Base-by-base conservation (phyloP, 2,797 vertebrate species). In the Trachops cirrhosus region DNA sequence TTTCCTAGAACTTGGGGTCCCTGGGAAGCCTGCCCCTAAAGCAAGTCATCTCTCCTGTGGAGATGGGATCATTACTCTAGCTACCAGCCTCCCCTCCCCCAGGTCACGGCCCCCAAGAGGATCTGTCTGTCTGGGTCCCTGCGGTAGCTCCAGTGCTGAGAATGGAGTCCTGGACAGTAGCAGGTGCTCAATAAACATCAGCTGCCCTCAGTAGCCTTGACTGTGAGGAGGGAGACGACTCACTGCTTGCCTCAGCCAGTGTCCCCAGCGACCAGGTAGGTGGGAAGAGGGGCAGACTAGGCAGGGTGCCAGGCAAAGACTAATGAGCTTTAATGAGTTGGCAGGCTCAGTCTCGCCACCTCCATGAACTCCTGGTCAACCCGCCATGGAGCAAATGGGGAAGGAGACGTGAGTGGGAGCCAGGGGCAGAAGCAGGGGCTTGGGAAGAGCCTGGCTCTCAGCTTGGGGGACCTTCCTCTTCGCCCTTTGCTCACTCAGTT, bases 351-450 rank as follows among this genome's bases (percentile, higher is more conserved):
- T 75, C 79, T 79, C 75, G 5, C 67, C 62, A 71, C 37, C 75
- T 64, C 57, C 15, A 62, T 77, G 67, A 97, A 93, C 79, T 71
- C 39, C 34, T 21, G 87, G 92, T 44, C 90, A 92, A 46, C 57
- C 24, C 10, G 2, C 34, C 29, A 5, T 0, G 21, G 4, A 41
- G 48, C 46, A 22, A n/a, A 57, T 2, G 2, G 14, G n/a, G 26
- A 15, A 1, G 5, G 46, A n/a, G 34, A 26, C 0, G 3, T 9
- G 1, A 34, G 54, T 54, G 70, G 75, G 44, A 34, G n/a, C 70
- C 37, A 19, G 62, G 52, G 64, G 26, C 26, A 46, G 57, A 48
- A 74, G 62, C 19, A 50, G 2, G 18, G 37, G 32, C 46, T 48
- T 21, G 15, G 34, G 32, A 22, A 46, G 5, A 19, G 75, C 22